Evolutionary conservation across 2,113 vertebrate genomes (phyloP).

Genomic region (Tursiops truncatus): DNA sequence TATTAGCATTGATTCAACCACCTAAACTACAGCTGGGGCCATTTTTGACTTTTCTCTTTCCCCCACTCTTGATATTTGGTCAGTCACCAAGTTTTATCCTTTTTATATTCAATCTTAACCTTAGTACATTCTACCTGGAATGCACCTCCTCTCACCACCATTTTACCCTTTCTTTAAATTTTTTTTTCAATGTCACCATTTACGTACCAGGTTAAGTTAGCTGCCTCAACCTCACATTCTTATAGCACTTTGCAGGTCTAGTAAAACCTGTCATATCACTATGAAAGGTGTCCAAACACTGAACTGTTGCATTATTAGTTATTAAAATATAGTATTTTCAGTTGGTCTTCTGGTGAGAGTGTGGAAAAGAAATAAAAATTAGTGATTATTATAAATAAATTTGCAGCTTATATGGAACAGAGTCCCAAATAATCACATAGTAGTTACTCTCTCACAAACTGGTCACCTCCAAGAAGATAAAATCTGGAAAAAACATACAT

Average conservation of each 20-base stretch:
- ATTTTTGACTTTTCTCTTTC: not conserved
- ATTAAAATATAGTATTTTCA: not conserved
- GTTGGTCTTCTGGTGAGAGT: not conserved
- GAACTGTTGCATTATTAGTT: not conserved
- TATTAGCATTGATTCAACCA: not conserved
- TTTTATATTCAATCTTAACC: not conserved
- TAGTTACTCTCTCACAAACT: not conserved
- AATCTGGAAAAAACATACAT: not conserved
- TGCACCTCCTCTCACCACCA: not conserved
- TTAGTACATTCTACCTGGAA: not conserved
- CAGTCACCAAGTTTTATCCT: not conserved
- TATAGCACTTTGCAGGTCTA: not conserved
- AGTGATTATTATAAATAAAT: not conserved
- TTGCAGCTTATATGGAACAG: not conserved
- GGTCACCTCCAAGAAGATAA: not conserved
- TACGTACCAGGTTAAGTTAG: not conserved
- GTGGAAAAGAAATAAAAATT: not conserved
- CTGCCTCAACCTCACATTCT: not conserved
- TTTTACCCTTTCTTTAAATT: not conserved
- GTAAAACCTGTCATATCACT: not conserved
- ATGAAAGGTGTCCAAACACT: not conserved
- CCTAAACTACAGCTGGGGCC: not conserved
- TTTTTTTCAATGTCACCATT: not conserved
- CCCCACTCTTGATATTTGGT: not conserved
- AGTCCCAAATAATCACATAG: not conserved